Evolutionary conservation across 2,113 vertebrate genomes (phyloP).

Genomic region (Procavia capensis): DNA sequence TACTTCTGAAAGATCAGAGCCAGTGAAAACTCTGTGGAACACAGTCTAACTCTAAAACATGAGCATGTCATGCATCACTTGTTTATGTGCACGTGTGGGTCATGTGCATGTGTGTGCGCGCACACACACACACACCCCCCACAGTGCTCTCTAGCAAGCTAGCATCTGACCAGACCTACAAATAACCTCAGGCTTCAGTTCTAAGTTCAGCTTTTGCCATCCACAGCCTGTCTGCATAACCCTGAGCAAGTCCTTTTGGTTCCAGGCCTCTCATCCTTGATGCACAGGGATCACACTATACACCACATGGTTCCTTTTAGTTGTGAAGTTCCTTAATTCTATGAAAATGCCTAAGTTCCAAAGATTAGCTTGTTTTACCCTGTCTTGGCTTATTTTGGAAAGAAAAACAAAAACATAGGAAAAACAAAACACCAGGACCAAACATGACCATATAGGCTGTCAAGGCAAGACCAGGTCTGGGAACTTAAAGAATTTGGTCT

Average conservation of each 20-base stretch:
- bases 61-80: not conserved
- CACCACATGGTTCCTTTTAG: not conserved
- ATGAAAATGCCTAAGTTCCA: constrained; percentile 7
- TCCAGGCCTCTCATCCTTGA: not conserved
- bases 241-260: not conserved
- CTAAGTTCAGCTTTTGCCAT: not conserved
- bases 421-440: constrained; percentile 34
- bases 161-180: constrained; percentile 1
- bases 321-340: constrained; percentile 31
- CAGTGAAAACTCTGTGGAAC: no score
- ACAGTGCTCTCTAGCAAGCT: not conserved
- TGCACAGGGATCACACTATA: not conserved
- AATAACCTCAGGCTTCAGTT: not conserved
- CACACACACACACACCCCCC: not conserved
- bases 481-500: not conserved
- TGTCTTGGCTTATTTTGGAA: not conserved
- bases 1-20: no score
- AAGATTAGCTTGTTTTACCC: constrained; percentile 17
- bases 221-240: not conserved
- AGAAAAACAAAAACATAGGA: not conserved
- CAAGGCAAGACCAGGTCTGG: not conserved
- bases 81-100: not conserved
- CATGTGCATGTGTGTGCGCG: not conserved
- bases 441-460: not conserved
- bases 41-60: not conserved